These are phyloP conservation scores for Urophycis tenuis DNA, from an alignment of 2,797 vertebrate genomes.

Conservation along the genomic window DNA sequence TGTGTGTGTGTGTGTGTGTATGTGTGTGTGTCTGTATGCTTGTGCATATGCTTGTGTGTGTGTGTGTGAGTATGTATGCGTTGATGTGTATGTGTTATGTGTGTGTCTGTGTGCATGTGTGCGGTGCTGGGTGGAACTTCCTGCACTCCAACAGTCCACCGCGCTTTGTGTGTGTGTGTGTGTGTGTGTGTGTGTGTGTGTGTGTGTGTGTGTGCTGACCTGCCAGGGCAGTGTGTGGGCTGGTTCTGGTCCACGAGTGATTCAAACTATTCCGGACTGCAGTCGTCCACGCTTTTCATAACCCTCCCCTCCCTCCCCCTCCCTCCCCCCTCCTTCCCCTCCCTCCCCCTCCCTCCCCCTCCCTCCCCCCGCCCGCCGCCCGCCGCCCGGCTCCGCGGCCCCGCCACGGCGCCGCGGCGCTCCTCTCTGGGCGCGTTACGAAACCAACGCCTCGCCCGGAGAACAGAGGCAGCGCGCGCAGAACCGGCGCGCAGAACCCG, in stretches of 20 bases:
- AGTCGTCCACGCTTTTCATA: conserved; percentile 58
- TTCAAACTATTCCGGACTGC: conserved; percentile 66
- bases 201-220: conserved; percentile 56
- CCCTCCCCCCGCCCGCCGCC: too few relatives aligned
- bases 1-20: background rate
- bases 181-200: conserved; percentile 17
- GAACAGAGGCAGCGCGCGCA: conserved; percentile 58
- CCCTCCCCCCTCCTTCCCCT: too few relatives aligned
- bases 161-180: conserved; percentile 15
- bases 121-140: background rate
- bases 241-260: conserved; percentile 61
- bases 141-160: background rate
- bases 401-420: conserved; percentile 43
- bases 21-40: too few relatives aligned
- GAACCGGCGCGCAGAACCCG: conserved; percentile 60
- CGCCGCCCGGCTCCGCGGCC: too few relatives aligned
- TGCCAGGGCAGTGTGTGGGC: conserved; percentile 67
- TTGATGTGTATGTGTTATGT: too few relatives aligned
- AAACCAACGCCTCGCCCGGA: conserved; percentile 68
- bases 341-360: too few relatives aligned
- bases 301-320: conserved; percentile 51
- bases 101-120: too few relatives aligned
- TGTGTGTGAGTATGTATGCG: too few relatives aligned
- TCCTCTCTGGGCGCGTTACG: conserved; percentile 71
- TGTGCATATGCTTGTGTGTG: too few relatives aligned